A percentile compares a stretch with the other conserved stretches of the same genome.
Conservation (phyloP, 2,797 vertebrate genomes). For the Peromyscus eremicus region DNA sequence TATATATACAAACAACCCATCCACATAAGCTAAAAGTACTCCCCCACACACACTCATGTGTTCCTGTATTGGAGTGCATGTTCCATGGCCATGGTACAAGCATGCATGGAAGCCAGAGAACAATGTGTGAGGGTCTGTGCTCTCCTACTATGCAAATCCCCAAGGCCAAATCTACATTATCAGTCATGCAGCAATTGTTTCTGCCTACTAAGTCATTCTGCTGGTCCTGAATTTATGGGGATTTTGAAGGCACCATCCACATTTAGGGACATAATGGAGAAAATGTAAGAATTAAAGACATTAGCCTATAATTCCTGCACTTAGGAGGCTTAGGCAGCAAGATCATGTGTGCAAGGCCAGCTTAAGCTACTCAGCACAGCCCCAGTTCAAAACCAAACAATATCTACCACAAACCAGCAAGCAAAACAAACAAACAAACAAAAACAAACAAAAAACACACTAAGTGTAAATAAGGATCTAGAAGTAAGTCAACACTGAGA, state of each 20-base stretch:
- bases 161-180: background rate
- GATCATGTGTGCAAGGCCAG: background rate
- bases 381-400: background rate
- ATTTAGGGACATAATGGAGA: background rate
- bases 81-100: background rate
- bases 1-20: background rate
- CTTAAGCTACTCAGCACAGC: background rate
- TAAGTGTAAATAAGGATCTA: background rate
- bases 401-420: background rate
- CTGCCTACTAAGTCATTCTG: background rate
- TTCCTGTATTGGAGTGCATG: background rate
- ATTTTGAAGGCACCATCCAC: background rate
- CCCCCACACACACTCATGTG: too few relatives aligned
- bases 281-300: background rate
- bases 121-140: background rate
- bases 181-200: background rate
- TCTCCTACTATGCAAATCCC: background rate
- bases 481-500: constrained; percentile 14
- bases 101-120: background rate
- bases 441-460: background rate
- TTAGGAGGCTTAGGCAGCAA: background rate
- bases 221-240: background rate
- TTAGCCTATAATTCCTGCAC: background rate
- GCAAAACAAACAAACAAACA: background rate
- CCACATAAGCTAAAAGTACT: background rate